Conservation (phyloP, 2,888 invertebrate genomes). For the Bugula neritina region DNA sequence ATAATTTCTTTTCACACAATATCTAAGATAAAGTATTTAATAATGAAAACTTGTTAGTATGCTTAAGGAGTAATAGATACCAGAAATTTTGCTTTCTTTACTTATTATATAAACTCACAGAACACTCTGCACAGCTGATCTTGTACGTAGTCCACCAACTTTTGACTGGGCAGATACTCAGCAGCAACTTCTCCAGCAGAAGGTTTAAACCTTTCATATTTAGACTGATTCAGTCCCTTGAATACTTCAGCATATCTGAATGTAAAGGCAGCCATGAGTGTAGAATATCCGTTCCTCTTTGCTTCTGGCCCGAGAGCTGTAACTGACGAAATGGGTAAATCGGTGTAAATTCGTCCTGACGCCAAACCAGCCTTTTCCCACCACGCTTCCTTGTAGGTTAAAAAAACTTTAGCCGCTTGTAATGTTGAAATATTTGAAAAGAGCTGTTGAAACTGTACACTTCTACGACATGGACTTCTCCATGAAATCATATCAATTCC, state of each 20-base stretch:
- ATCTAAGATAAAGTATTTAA: not conserved
- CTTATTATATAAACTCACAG: not conserved
- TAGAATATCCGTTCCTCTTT: not conserved
- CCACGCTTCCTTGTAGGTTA: conserved; percentile 8
- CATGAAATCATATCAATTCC: not conserved
- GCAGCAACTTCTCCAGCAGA: not conserved
- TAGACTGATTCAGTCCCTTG: not conserved
- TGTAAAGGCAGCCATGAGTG: not conserved
- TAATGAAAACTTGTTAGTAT: no score
- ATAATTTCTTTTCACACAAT: not conserved
- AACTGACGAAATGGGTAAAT: not conserved
- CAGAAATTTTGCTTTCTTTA: not conserved
- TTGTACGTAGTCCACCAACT: not conserved
- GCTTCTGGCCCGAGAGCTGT: not conserved
- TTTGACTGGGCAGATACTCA: not conserved
- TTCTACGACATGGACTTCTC: not conserved
- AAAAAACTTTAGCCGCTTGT: not conserved
- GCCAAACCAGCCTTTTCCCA: not conserved
- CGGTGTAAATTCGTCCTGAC: not conserved
- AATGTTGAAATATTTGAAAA: not conserved
- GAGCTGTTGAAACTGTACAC: not conserved
- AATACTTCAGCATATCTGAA: not conserved
- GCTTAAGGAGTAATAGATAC: not conserved
- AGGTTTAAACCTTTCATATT: not conserved
- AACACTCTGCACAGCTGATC: not conserved